Evolutionary conservation across 92 coral and sea anemone species (phyloP).

Genomic region (Parazoanthus darwini): DNA sequence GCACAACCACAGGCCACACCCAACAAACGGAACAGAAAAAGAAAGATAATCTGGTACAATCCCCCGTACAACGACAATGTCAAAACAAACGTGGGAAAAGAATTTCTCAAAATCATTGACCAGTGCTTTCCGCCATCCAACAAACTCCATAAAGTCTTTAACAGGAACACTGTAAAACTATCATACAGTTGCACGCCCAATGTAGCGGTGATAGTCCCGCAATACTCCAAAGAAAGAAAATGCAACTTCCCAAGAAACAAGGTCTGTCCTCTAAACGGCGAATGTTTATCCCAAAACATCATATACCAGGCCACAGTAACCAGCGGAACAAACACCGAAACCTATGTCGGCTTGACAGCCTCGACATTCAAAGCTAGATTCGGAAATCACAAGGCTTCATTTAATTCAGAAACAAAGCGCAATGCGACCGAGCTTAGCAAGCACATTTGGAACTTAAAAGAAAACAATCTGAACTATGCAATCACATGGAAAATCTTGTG

Average conservation of each 20-base stretch:
- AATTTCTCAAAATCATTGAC: too few relatives aligned
- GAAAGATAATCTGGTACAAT: too few relatives aligned
- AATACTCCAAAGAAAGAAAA: constrained; percentile 25
- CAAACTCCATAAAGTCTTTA: too few relatives aligned
- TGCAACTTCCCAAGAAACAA: constrained; percentile 45
- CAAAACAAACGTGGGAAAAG: too few relatives aligned
- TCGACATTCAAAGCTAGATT: constrained; percentile 33
- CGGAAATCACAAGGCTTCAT: constrained; percentile 31
- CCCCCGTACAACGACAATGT: too few relatives aligned
- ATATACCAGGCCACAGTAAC: constrained; percentile 50
- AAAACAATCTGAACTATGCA: constrained; percentile 32
- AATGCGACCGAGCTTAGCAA: constrained; percentile 37
- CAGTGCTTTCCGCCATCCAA: too few relatives aligned
- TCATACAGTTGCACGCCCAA: too few relatives aligned
- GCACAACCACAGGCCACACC: too few relatives aligned
- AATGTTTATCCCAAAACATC: constrained; percentile 41
- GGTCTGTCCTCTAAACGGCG: constrained; percentile 51
- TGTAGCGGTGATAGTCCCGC: background rate
- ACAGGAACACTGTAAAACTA: too few relatives aligned
- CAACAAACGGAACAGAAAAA: too few relatives aligned
- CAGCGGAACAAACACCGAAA: constrained; percentile 33
- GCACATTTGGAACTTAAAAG: constrained; percentile 46
- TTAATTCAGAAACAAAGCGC: constrained; percentile 18
- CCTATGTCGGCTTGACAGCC: constrained; percentile 38
- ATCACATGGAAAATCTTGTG: constrained; percentile 44